Base-by-base conservation (phyloP, 2,113 vertebrate species). In the Chaenogobius annularis region DNA sequence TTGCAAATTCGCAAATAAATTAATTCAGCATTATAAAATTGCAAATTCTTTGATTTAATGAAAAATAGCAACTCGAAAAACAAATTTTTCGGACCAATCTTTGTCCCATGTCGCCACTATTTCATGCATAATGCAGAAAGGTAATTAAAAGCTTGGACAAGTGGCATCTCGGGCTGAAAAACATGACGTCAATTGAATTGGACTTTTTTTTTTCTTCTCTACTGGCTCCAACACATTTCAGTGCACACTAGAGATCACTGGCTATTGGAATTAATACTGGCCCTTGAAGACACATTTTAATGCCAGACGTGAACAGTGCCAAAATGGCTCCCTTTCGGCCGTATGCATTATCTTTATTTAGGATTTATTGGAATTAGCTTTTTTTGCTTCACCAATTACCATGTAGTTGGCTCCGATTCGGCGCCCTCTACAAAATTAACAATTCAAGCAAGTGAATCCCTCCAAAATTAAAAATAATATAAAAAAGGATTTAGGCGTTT, bases 401-500 rank as follows among this genome's bases (percentile, higher is more conserved):
- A 15, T 71, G 47, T 65, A 65, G 55, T 59, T 55, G 17, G 23
- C 66, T 77, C 52, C 54, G 77, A 70, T 79, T 62, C 66, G n/a
- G 43, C 79, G 80, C 68, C 14, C 47, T 4, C 22, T 35, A 71
- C 65, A 59, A 79, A 79, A 74, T n/a, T 68, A 58, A 70, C 74
- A 75, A 40, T 81, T 77, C 84, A 58, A 69, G 73, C 15, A 13
- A 68, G 52, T 67, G 54, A 67, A 75, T 56, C 65, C 63, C 65
- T 74, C 22, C 11, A 58, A 72, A 82, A 75, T 55, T 55, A 52
- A 61, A 64, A 72, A 54, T 54, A 31, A 31, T 2, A 31, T 1
- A 31, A 59, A 61, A 75, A 78, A 75, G 77, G 65, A 70, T 78
- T 79, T 70, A 40, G 64, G 64, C 59, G 46, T n/a, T n/a, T n/a